These are phyloP conservation scores for Sorex araneus DNA, from an alignment of 2,113 vertebrate genomes.

Conservation along the genomic window DNA sequence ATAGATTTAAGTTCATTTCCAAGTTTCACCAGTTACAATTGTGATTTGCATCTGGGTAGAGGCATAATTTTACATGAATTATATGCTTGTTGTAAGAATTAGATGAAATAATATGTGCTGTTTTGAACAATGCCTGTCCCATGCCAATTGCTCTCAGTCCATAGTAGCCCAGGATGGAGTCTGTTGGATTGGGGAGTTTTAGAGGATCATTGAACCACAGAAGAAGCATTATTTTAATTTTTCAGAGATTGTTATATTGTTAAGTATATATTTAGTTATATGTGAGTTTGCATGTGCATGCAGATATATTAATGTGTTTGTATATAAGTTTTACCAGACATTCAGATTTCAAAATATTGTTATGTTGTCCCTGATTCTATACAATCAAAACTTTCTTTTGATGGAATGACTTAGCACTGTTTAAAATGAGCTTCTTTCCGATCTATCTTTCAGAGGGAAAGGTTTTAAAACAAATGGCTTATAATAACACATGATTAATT, in stretches of 20 bases:
- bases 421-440: not conserved
- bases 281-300: not conserved
- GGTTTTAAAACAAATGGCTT: slow-evolving; percentile 33
- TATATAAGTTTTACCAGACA: not conserved
- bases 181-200: not conserved
- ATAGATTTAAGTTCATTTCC: not conserved
- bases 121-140: not conserved
- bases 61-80: not conserved
- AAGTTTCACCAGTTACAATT: not conserved
- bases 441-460: not conserved
- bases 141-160: not conserved
- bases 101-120: not conserved
- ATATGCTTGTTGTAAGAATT: not conserved
- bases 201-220: not conserved
- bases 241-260: not conserved
- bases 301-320: slow-evolving; percentile 8
- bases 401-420: too few species aligned
- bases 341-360: not conserved
- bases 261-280: not conserved
- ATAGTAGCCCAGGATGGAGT: not conserved
- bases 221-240: not conserved
- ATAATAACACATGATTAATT: not conserved
- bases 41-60: not conserved
- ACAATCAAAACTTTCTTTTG: not conserved
- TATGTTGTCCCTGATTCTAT: not conserved